Conservation (phyloP, 2,113 vertebrate genomes). For the Antechinus stuartii region DNA sequence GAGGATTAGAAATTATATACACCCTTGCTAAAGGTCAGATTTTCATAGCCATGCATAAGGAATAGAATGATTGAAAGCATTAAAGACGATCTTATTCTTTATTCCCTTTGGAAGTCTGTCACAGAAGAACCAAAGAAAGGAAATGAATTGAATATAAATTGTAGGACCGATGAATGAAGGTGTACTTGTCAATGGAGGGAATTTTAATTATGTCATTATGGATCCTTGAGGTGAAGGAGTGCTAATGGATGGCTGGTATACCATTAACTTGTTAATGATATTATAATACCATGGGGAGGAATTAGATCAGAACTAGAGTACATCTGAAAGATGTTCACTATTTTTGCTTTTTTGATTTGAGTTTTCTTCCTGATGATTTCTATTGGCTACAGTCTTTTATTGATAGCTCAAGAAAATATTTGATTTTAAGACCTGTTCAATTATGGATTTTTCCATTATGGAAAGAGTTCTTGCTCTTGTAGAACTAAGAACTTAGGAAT, state of each 20-base stretch:
- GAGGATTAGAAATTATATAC: background rate
- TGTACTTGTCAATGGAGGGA: conserved; percentile 40
- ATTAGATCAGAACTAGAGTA: conserved; percentile 40
- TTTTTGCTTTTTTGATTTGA: conserved; percentile 15
- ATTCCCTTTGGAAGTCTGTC: background rate
- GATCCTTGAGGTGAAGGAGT: conserved; percentile 46
- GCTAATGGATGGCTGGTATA: conserved; percentile 34
- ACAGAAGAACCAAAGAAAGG: conserved; percentile 18
- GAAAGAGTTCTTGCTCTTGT: background rate
- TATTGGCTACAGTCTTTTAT: conserved; percentile 9
- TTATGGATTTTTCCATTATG: conserved; percentile 29
- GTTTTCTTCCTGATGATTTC: conserved; percentile 51
- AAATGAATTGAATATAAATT: conserved; percentile 39
- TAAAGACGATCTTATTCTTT: background rate
- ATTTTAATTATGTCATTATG: conserved; percentile 43
- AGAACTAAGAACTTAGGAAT: conserved; percentile 45
- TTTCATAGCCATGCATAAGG: background rate
- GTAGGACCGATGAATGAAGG: conserved; percentile 51
- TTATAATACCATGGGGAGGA: conserved; percentile 42
- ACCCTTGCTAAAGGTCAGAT: conserved; percentile 3
- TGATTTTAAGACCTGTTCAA: conserved; percentile 19
- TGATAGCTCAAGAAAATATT: conserved; percentile 43
- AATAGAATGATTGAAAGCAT: background rate
- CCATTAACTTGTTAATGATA: conserved; percentile 64
- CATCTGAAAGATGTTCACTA: conserved; percentile 30